Evolutionary conservation across 2,113 vertebrate genomes (phyloP).

Genomic region (Prionailurus bengalensis): DNA sequence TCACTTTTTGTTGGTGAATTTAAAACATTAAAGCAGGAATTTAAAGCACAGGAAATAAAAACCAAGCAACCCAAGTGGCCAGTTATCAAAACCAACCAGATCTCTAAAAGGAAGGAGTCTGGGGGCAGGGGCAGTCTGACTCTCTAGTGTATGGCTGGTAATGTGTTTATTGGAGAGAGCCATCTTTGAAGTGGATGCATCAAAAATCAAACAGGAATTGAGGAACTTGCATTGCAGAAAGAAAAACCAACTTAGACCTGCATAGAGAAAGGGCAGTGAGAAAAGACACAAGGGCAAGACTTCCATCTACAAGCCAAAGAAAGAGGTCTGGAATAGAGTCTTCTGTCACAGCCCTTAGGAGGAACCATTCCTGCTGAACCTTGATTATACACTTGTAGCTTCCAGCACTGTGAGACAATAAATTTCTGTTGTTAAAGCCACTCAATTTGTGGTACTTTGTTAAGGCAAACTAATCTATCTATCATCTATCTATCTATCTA

Average conservation of each 20-base stretch:
- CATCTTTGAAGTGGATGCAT: background rate
- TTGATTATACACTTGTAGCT: background rate
- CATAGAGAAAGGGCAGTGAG: background rate
- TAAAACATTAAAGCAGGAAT: background rate
- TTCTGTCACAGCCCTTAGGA: background rate
- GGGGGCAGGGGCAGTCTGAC: no score
- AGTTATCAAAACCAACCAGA: background rate
- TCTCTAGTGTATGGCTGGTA: background rate
- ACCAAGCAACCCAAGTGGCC: background rate
- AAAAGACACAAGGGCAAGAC: background rate
- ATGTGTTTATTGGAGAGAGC: background rate
- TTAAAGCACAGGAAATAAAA: background rate
- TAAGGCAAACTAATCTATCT: background rate
- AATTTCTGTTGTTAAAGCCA: background rate
- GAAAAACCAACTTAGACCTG: background rate
- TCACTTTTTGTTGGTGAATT: background rate
- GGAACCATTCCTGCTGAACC: background rate
- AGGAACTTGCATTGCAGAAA: background rate
- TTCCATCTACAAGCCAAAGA: background rate
- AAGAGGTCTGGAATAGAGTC: background rate
- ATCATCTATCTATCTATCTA: background rate
- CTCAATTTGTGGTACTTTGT: background rate
- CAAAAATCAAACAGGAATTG: background rate
- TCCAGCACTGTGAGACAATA: background rate
- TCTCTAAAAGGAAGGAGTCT: background rate